Base-by-base conservation (phyloP, 2,888 invertebrate species). In the Eristalis arbustorum region DNA sequence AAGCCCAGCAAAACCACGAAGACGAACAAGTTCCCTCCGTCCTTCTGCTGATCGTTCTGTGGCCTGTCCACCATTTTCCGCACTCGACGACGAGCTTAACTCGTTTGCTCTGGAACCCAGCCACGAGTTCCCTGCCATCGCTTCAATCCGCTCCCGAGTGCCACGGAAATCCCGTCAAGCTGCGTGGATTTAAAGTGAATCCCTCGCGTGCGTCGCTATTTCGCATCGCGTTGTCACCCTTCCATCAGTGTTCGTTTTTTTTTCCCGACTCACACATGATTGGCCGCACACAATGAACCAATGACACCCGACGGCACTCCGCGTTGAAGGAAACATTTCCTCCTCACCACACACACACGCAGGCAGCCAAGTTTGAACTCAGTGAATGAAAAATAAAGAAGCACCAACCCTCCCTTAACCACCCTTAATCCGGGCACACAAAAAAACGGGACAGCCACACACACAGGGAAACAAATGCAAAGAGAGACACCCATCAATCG, bases 271-370 rank as follows among this genome's bases (percentile, higher is more conserved):
- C 83, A 83, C 87, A 88, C 79, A 83, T 88, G 88, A 88, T 88
- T 88, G 88, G 88, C 72, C 76, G 75, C 40, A 73, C 77, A 88
- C 87, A 88, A 87, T 88, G 80, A 83, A 74, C 88, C 88, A 88
- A 88, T 88, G 77, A 77, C 25, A 83, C n/a, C 62, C 28, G 49
- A 76, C 57, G 63, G 63, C 56, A 49, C 49, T 77, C 63, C 37
- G 62, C 63, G 40, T 75, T 63, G 63, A 64, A 66, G 63, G 69
- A 69, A 71, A 66, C 56, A 40, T 34, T 34, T 75, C 23, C 22
- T 34, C 23, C 40, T 40, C 5, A 6, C n/a, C 49, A 6, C 18
- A n/a, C 49, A n/a, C 64, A 34, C 78, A 66, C 61, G 22, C 72
- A 72, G 11, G 34, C 72, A 72, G 42, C 40, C 61, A 40, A 11